phyloP scores from a whole-genome alignment of 1,140 invertebrate genomes.

The Gonioctena quinquepunctata region DNA sequence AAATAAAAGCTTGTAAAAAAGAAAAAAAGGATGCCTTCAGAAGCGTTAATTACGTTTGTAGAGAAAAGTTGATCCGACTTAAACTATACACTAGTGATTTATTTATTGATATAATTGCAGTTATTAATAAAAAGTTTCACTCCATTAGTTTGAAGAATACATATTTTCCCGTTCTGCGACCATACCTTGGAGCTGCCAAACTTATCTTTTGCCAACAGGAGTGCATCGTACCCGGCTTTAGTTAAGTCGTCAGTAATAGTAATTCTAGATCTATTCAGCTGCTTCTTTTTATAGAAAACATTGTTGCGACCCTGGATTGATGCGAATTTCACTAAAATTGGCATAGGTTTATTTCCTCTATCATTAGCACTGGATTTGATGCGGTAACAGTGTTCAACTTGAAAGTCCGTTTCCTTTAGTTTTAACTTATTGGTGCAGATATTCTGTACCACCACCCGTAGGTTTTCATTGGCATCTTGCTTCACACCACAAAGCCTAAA shows the following conservation, averaged over 20 bases:
- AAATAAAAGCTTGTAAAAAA: too few species aligned
- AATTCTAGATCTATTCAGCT: background rate
- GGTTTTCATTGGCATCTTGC: conserved; percentile 5
- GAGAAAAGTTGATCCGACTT: too few species aligned
- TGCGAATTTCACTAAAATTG: background rate
- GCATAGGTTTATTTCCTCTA: conserved; percentile 2
- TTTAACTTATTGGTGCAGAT: conserved; percentile 4
- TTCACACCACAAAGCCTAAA: background rate
- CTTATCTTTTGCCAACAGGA: background rate
- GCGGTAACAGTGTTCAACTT: conserved; percentile 3
- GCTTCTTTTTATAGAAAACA: conserved; percentile 4
- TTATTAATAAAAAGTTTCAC: background rate
- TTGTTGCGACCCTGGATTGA: background rate
- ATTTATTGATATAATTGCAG: too few species aligned
- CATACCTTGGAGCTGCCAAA: conserved; percentile 1
- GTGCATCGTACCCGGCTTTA: background rate
- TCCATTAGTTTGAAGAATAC: background rate
- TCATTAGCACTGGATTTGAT: background rate
- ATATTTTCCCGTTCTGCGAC: background rate
- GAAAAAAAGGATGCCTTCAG: too few species aligned
- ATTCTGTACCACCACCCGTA: conserved; percentile 1
- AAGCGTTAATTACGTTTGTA: too few species aligned
- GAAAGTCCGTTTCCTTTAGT: background rate
- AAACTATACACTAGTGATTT: too few species aligned
- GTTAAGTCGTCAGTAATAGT: conserved; percentile 1